Evolutionary conservation across 37 sponge, comb jelly and placozoan species (phyloP).

Genomic region (Ianthella basta): DNA sequence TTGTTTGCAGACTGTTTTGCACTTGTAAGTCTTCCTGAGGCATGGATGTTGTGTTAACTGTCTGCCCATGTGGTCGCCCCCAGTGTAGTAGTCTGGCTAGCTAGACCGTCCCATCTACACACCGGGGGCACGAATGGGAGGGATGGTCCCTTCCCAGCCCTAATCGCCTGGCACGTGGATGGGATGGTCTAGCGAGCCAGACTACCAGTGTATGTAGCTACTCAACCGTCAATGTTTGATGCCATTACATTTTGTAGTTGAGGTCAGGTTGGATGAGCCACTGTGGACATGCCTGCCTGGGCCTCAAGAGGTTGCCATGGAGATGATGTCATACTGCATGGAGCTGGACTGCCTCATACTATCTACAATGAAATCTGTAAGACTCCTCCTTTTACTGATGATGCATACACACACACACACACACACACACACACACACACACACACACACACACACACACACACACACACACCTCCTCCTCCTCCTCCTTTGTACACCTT

Average conservation of each 20-base stretch:
- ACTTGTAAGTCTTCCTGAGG: too few relatives aligned
- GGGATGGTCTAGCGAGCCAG: too few relatives aligned
- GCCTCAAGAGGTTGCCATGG: conserved; percentile 58
- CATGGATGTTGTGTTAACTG: background rate
- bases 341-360: conserved; percentile 68
- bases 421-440: background rate
- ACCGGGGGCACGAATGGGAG: too few relatives aligned
- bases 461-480: too few relatives aligned
- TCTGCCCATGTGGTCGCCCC: too few relatives aligned
- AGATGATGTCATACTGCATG: conserved; percentile 68
- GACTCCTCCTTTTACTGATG: background rate
- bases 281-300: conserved; percentile 58
- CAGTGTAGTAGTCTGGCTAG: background rate
- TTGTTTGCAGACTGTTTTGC: too few relatives aligned
- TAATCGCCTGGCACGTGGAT: too few relatives aligned
- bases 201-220: background rate
- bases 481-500: too few relatives aligned
- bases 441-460: too few relatives aligned
- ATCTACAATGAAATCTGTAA: conserved; percentile 17
- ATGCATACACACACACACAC: background rate
- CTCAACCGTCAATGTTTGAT: background rate
- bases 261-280: conserved; percentile 70
- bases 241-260: conserved; percentile 36
- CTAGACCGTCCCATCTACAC: too few relatives aligned
- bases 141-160: too few relatives aligned